A percentile compares a stretch with the other conserved stretches of the same genome.
phyloP scores from a whole-genome alignment of 2,113 vertebrate species.

The Callorhinus ursinus region DNA sequence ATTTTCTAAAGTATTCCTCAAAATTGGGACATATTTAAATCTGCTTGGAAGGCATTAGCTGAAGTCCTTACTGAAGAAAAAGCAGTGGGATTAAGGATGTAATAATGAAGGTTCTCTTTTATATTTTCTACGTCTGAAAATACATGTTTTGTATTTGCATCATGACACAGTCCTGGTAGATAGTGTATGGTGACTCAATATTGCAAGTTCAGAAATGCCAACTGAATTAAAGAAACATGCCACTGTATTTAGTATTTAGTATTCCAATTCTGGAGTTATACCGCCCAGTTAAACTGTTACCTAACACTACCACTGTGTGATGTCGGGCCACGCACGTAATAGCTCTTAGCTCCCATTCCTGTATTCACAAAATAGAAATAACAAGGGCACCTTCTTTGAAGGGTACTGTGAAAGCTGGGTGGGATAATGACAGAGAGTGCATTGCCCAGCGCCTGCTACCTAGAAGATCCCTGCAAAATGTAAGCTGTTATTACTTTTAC shows the following conservation, averaged over 20 bases:
- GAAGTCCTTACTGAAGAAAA: neutral
- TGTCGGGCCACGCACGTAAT: neutral
- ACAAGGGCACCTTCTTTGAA: neutral
- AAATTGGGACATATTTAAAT: neutral
- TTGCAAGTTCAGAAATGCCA: neutral
- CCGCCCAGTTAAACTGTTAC: neutral
- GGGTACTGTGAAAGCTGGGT: neutral
- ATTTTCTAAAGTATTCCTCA: neutral
- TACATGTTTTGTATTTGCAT: neutral
- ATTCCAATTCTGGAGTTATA: neutral
- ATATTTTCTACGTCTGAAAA: neutral
- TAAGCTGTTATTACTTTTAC: neutral
- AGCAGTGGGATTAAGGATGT: neutral
- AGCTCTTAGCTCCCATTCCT: neutral
- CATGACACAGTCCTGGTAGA: neutral
- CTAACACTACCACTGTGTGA: neutral
- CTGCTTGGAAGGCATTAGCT: neutral
- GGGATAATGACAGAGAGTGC: neutral
- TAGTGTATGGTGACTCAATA: neutral
- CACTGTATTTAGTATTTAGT: neutral
- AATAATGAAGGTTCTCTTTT: neutral
- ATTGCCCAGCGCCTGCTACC: neutral
- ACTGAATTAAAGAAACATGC: neutral
- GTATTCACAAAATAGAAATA: neutral
- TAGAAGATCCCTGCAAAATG: neutral